Evolutionary conservation across 1,140 invertebrate genomes (phyloP).

Genomic region (Delia radicum): DNA sequence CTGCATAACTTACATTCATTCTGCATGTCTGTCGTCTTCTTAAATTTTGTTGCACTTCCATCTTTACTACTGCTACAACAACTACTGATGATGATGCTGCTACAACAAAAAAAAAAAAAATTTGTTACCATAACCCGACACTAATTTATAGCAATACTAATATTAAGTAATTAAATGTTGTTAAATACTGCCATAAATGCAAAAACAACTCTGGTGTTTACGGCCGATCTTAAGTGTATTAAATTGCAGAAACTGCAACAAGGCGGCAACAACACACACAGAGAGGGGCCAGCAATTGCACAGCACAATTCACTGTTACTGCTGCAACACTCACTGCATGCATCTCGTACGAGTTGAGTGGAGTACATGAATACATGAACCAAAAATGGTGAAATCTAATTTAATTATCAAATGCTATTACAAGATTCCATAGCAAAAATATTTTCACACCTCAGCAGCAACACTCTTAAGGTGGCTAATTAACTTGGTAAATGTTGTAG

Average conservation of each 20-base stretch:
- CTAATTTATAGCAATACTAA: slow-evolving; percentile 18
- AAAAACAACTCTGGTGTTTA: not conserved
- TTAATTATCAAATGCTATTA: slow-evolving; percentile 22
- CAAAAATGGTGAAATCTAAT: slow-evolving; percentile 18
- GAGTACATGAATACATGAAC: not conserved
- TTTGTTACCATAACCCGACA: slow-evolving; percentile 12
- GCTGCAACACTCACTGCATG: not conserved
- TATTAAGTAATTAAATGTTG: slow-evolving; percentile 24
- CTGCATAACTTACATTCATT: not conserved
- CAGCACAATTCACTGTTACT: not conserved
- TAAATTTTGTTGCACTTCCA: not conserved
- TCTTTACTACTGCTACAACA: not conserved
- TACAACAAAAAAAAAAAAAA: too few relatives aligned
- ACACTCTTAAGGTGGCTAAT: not conserved
- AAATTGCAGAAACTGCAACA: not conserved
- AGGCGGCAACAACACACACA: not conserved
- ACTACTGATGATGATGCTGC: not conserved
- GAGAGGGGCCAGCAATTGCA: not conserved
- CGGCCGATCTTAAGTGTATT: not conserved
- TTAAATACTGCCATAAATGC: slow-evolving; percentile 21
- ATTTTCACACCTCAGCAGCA: slow-evolving; percentile 12
- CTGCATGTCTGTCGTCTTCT: too few relatives aligned
- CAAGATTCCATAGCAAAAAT: slow-evolving; percentile 19
- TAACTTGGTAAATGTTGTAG: not conserved
- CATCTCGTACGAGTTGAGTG: not conserved